Base-by-base conservation (phyloP, 1,140 invertebrate genomes). In the Sitobion miscanthi region DNA sequence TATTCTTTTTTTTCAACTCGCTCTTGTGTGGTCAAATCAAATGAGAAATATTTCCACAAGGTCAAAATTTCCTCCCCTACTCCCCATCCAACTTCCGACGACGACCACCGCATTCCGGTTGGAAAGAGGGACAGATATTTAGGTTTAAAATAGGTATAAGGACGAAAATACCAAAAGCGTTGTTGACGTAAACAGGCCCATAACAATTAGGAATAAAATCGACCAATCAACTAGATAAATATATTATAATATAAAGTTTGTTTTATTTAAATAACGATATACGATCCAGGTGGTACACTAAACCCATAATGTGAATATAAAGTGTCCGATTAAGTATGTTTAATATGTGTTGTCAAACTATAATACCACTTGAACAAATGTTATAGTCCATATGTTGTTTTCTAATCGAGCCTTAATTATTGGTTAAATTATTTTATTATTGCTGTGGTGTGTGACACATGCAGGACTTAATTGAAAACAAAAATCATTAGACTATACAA, bases 321-420 rank as follows among this genome's bases (percentile, higher is more conserved):
- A 86, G 45, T 86, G 85, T 47, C 42, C 17, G 85, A 47, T 86
- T 86, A 47, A 86, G 49, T 88, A 35, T 88, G n/a, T 30, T n/a
- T 83, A 83, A 38, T 88, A n/a, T 88, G 23, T 88, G 30, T 88
- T 88, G 87, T 88, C 49, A 88, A 88, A 88, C 87, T 35, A 47
- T 86, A 35, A 20, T 23, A 35, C 87, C 87, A 88, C 87, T 88
- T 88, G 87, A 88, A 88, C 87, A 88, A 88, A 88, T 88, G 87
- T 88, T 88, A 88, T 52, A 23, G 45, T 52, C 87, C 87, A 88
- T 88, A 88, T 88, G 87, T 88, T 54, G 49, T 88, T 88, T 88
- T 88, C 54, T n/a, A 20, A 35, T 52, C n/a, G 47, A 25, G n/a
- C 20, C 87, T 88, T 88, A 88, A 88, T 88, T 88, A 52, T 49